These are phyloP conservation scores for Verasper variegatus DNA, from an alignment of 2,113 vertebrate genomes.

Conservation along the genomic window DNA sequence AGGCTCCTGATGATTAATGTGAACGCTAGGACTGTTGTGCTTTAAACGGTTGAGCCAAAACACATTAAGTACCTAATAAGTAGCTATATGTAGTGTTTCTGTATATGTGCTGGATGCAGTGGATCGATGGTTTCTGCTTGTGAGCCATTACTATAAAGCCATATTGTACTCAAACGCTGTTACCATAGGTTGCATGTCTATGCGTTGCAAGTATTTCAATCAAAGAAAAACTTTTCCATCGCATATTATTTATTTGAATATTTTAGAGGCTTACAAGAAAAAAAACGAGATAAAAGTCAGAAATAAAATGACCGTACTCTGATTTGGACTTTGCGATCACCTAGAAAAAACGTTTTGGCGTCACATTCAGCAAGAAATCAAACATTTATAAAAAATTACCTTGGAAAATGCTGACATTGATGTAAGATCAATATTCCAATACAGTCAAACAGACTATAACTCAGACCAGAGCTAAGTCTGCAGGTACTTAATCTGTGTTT, in stretches of 20 bases:
- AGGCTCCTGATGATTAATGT: not conserved
- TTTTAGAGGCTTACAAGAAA: too few relatives aligned
- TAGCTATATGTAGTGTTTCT: not conserved
- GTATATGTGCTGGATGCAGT: not conserved
- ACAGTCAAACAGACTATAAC: not conserved
- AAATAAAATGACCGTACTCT: too few relatives aligned
- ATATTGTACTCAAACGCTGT: not conserved
- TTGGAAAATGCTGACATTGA: conserved; percentile 5
- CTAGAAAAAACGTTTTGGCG: not conserved
- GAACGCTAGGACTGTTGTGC: not conserved
- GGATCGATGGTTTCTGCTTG: not conserved
- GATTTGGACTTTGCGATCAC: not conserved
- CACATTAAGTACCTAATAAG: not conserved
- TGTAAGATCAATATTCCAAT: conserved; percentile 16
- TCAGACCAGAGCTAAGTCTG: not conserved
- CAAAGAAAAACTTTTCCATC: too few relatives aligned
- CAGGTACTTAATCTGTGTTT: not conserved
- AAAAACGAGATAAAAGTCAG: too few relatives aligned
- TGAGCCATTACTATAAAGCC: not conserved
- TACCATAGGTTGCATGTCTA: too few relatives aligned
- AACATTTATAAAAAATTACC: not conserved
- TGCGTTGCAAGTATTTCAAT: too few relatives aligned
- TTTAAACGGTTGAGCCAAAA: not conserved
- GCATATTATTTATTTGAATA: too few relatives aligned
- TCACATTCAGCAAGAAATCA: conserved; percentile 1